A percentile compares a stretch with the other conserved stretches of the same genome.
These are phyloP conservation scores for Hippoglossus stenolepis DNA, from an alignment of 2,113 vertebrate genomes.

Conservation along the genomic window DNA sequence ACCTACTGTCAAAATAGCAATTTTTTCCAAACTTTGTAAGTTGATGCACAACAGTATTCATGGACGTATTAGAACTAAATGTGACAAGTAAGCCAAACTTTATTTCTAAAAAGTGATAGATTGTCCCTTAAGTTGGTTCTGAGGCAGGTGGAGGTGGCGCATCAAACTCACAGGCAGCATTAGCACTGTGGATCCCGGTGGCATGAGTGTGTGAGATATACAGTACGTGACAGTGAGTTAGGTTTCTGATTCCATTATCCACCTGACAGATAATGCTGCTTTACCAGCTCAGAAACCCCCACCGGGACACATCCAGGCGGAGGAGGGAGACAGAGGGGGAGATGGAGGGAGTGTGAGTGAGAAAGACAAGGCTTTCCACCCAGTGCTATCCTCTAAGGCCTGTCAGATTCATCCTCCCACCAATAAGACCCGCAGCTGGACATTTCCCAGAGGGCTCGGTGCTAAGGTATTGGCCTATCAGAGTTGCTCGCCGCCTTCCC, in stretches of 20 bases:
- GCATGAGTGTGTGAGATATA: slow-evolving; percentile 2
- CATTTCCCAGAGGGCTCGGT: slow-evolving; percentile 43
- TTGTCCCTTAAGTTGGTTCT: too few species aligned
- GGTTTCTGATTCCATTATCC: slow-evolving; percentile 53
- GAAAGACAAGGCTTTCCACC: slow-evolving; percentile 30
- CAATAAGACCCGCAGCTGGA: slow-evolving; percentile 60
- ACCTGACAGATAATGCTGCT: slow-evolving; percentile 47
- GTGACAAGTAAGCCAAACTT: too few species aligned
- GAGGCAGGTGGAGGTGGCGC: slow-evolving; percentile 1
- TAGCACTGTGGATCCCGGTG: neutral
- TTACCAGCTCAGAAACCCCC: slow-evolving; percentile 4
- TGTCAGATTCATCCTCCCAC: slow-evolving; percentile 57
- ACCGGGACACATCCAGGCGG: slow-evolving; percentile 16
- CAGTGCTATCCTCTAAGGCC: slow-evolving; percentile 37
- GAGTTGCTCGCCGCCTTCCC: slow-evolving; percentile 22
- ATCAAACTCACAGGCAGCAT: neutral
- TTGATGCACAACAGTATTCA: too few species aligned
- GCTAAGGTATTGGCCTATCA: slow-evolving; percentile 45
- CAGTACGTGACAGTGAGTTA: slow-evolving; percentile 43
- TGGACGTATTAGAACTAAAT: too few species aligned
- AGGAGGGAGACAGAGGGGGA: slow-evolving; percentile 3
- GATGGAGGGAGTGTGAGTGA: slow-evolving; percentile 11
- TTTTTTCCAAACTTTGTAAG: too few species aligned
- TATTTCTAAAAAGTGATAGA: too few species aligned
- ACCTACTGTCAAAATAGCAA: too few species aligned